phyloP scores from a whole-genome alignment of 2,797 vertebrate species.

The Phataginus tetradactyla region DNA sequence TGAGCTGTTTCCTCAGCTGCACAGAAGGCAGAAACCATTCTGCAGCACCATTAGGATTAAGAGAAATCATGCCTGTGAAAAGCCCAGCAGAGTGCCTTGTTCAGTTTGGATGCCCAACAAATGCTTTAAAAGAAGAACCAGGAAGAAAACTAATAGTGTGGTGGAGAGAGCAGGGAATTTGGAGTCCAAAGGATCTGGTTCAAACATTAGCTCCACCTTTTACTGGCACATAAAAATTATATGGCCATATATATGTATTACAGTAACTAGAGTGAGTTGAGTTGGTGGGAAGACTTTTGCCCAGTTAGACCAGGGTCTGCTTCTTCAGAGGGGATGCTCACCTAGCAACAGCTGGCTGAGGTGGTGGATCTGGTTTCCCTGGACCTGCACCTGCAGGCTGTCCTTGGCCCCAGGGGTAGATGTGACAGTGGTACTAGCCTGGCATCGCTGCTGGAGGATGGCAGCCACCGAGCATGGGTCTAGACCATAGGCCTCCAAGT shows the following conservation, averaged over 20 bases:
- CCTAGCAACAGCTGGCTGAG: constrained; percentile 93
- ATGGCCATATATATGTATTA: background rate
- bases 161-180: background rate
- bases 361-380: constrained; percentile 96
- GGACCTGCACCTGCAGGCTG: constrained; percentile 94
- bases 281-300: background rate
- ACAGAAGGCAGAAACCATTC: background rate
- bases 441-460: constrained; percentile 92
- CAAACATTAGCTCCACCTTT: background rate
- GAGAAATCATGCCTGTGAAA: background rate
- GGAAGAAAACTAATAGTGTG: background rate
- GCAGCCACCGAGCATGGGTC: constrained; percentile 91
- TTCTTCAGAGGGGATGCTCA: constrained; percentile 77
- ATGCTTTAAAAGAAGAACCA: background rate
- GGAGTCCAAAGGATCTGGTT: background rate
- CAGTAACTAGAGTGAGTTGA: background rate
- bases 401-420: constrained; percentile 92
- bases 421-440: constrained; percentile 93
- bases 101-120: too few species aligned
- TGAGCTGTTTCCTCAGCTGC: background rate
- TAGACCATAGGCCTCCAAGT: constrained; percentile 94
- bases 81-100: background rate
- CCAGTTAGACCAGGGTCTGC: background rate
- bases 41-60: background rate
- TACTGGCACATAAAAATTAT: background rate